Percentiles rank a stretch among this genome's conserved stretches.
Evolutionary conservation across 2,797 vertebrate genomes (phyloP).

Genomic region (Betta splendens): DNA sequence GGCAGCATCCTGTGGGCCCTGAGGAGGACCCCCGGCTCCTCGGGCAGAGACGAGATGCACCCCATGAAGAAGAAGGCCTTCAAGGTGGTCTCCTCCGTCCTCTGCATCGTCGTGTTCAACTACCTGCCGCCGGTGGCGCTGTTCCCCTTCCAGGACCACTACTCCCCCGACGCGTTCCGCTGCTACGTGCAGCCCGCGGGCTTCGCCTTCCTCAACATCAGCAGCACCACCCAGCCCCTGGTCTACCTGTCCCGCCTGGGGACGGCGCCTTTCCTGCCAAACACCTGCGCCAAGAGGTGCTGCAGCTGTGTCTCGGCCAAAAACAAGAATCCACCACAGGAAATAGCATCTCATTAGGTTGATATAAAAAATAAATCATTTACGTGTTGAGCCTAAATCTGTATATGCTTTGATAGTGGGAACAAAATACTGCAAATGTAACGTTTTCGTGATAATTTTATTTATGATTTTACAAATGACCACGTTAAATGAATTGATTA

Average conservation of each 20-base stretch:
- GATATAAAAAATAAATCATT: background rate
- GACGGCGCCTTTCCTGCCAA: constrained; percentile 74
- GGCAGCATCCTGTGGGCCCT: constrained; percentile 75
- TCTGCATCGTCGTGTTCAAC: constrained; percentile 77
- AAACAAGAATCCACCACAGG: constrained; percentile 18
- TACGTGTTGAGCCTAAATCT: background rate
- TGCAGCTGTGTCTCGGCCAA: constrained; percentile 19
- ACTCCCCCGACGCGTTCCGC: constrained; percentile 68
- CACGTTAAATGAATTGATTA: accelerated
- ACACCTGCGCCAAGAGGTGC: constrained; percentile 52
- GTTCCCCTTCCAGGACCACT: constrained; percentile 81
- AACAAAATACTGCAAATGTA: background rate
- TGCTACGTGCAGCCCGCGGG: constrained; percentile 80
- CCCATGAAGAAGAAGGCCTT: constrained; percentile 85
- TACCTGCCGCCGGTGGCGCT: constrained; percentile 80
- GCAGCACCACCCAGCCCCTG: constrained; percentile 82
- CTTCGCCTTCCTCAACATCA: constrained; percentile 81
- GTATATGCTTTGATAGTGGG: background rate
- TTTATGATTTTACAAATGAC: background rate
- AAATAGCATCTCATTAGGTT: constrained; percentile 22
- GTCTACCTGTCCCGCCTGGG: constrained; percentile 78
- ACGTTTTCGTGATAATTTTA: background rate
- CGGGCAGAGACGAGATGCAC: constrained; percentile 82
- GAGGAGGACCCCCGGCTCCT: constrained; percentile 65
- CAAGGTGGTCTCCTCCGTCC: constrained; percentile 79